A percentile compares a stretch with the other conserved stretches of the same genome.
Evolutionary conservation across 2,113 vertebrate genomes (phyloP).

Genomic region (Tachuris rubrigastra): DNA sequence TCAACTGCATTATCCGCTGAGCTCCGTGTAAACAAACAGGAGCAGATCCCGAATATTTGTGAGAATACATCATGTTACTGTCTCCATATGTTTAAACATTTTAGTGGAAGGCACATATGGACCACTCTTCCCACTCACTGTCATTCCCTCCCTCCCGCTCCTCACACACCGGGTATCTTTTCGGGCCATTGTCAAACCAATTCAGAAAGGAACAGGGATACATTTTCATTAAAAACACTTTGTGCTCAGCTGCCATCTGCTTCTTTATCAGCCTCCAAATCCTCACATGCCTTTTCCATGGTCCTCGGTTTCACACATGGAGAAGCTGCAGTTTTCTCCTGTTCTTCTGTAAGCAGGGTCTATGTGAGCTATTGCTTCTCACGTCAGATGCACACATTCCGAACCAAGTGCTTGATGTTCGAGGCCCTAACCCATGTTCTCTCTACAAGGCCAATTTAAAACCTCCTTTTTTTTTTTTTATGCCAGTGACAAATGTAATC

Average conservation of each 20-base stretch:
- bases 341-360: background rate
- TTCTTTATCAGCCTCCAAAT: constrained; percentile 52
- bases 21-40: constrained; percentile 55
- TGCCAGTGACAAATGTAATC: background rate
- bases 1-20: constrained; percentile 18
- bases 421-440: background rate
- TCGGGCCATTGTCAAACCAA: constrained; percentile 49
- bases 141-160: constrained; percentile 49
- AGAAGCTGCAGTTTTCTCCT: background rate
- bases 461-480: background rate
- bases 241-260: constrained; percentile 62
- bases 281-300: constrained; percentile 28
- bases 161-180: background rate
- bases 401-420: background rate
- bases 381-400: background rate
- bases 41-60: constrained; percentile 57
- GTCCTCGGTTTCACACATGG: constrained; percentile 9
- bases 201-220: constrained; percentile 21
- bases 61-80: constrained; percentile 63
- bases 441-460: background rate
- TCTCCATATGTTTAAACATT: constrained; percentile 62
- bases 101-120: constrained; percentile 61
- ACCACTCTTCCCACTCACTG: constrained; percentile 61
- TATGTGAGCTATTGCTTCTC: background rate
- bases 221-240: constrained; percentile 66